These are phyloP conservation scores for Notothenia coriiceps DNA, from an alignment of 2,113 vertebrate species.

Conservation along the genomic window DNA sequence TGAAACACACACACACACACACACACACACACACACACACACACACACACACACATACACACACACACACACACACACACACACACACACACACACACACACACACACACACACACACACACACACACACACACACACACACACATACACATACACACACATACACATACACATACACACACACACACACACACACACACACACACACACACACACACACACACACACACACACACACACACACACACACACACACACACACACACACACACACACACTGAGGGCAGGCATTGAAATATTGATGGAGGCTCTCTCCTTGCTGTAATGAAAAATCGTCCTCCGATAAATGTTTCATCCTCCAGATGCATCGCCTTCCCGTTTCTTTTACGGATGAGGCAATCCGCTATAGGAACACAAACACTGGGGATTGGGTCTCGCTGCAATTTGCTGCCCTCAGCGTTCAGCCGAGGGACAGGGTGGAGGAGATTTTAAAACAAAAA, in stretches of 20 bases:
- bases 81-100: conserved; percentile 8
- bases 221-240: neutral
- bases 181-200: conserved; percentile 28
- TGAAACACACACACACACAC: conserved; percentile 25
- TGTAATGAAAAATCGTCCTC: conserved; percentile 84
- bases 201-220: conserved; percentile 17
- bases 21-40: conserved; percentile 18
- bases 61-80: neutral
- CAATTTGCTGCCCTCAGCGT: conserved; percentile 51
- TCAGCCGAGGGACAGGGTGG: conserved; percentile 10
- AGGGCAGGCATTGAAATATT: conserved; percentile 86
- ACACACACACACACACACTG: conserved; percentile 17
- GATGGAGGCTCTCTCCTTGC: conserved; percentile 85
- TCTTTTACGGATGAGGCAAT: conserved; percentile 76
- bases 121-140: conserved; percentile 13
- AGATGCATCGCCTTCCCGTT: conserved; percentile 80
- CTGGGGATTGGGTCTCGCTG: conserved; percentile 23
- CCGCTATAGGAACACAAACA: conserved; percentile 70
- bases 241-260: conserved; percentile 15
- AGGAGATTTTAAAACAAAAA: conserved; percentile 18
- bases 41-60: conserved; percentile 26
- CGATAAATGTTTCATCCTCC: conserved; percentile 89
- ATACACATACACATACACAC: too few relatives aligned
- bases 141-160: conserved; percentile 32
- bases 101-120: neutral